Base-by-base conservation (phyloP, 2,797 vertebrate genomes). In the Rhinella marina region DNA sequence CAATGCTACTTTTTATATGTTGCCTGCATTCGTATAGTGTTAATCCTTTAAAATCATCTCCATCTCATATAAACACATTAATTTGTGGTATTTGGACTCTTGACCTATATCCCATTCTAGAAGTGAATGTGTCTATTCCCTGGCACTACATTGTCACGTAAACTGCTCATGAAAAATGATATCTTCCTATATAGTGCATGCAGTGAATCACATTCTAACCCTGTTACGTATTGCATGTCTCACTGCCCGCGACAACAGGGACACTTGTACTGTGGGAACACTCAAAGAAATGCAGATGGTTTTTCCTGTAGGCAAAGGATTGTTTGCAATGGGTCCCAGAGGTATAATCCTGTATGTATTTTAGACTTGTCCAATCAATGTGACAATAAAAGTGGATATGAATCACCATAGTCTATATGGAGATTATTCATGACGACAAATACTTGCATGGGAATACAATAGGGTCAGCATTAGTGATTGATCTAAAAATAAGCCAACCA, bases 271-370 rank as follows among this genome's bases (percentile, higher is more conserved):
- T 79, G 10, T 85, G 61, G 29, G 25, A 85, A 78, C 50, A 32
- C 56, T 66, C 19, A 27, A 7, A 77, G 32, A 12, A 16, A 50
- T 21, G 32, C 50, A 68, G 57, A 85, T 56, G 61, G 50, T 50
- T 84, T 84, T 70, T 23, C 11, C 14, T 82, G 48, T 41, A 68
- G 13, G n/a, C 48, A 56, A 52, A 72, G 16, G 32, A 57, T 9
- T 75, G 25, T 76, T 85, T 85, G 54, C 23, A 61, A 7, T 64
- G 19, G 9, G 17, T 64, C 84, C 77, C 84, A 32, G 41, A 8
- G 41, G 83, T n/a, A 61, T 27, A 85, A 64, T 77, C 41, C 29
- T 25, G 50, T 27, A 52, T 32, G 80, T 86, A 86, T 48, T 79
- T 80, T 41, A 27, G 13, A 79, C 50, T 56, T 41, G 14, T 68